phyloP scores from a whole-genome alignment of 2,797 vertebrate species.

The Anguilla obscura region DNA sequence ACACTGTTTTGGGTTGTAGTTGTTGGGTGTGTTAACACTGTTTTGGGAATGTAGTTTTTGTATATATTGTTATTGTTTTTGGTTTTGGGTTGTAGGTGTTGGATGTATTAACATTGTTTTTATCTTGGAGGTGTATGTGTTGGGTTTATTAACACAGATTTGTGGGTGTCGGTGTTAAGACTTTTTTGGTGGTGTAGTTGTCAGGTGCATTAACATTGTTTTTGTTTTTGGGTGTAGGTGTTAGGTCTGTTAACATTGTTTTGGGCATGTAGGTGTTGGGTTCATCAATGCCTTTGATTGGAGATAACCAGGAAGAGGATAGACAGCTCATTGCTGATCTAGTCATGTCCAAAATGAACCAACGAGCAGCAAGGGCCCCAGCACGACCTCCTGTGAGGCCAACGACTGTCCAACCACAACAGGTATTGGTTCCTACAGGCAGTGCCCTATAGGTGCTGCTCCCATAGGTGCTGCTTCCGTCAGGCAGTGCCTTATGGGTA shows the following conservation, averaged over 20 bases:
- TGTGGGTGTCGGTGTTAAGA: not conserved
- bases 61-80: too few species aligned
- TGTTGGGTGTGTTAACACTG: too few species aligned
- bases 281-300: slow-evolving; percentile 91
- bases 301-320: slow-evolving; percentile 91
- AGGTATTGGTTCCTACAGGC: slow-evolving; percentile 69
- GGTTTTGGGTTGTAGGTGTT: too few species aligned
- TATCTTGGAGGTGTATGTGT: too few species aligned
- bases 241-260: slow-evolving; percentile 63
- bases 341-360: slow-evolving; percentile 87
- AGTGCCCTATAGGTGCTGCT: not conserved
- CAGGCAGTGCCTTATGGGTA: not conserved
- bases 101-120: too few species aligned
- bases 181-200: not conserved
- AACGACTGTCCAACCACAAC: slow-evolving; percentile 87
- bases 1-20: too few species aligned
- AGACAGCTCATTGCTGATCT: slow-evolving; percentile 89
- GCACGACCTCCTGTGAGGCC: slow-evolving; percentile 85
- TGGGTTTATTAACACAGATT: not conserved
- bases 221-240: slow-evolving; percentile 6
- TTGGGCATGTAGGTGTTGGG: slow-evolving; percentile 63
- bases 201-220: not conserved
- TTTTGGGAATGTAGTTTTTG: too few species aligned
- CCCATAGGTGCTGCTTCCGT: not conserved
- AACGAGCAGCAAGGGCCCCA: slow-evolving; percentile 77